phyloP scores from a whole-genome alignment of 2,797 vertebrate genomes.

The Manis crassicaudata region DNA sequence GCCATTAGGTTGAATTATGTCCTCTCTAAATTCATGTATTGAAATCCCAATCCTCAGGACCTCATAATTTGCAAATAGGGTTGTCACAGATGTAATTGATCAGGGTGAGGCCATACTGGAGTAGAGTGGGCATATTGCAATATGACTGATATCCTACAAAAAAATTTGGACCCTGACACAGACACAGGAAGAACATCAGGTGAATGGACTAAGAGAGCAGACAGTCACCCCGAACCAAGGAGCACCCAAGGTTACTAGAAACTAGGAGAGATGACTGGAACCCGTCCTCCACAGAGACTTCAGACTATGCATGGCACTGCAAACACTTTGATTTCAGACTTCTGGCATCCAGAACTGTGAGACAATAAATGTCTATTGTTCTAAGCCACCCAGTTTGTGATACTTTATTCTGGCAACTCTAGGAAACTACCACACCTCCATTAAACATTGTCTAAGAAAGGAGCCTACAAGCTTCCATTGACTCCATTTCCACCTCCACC shows the following conservation, averaged over 20 bases:
- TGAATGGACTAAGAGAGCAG: not conserved
- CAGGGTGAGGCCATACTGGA: not conserved
- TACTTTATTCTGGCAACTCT: not conserved
- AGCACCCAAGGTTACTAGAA: not conserved
- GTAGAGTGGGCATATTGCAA: not conserved
- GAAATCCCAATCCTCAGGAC: not conserved
- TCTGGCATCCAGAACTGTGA: not conserved
- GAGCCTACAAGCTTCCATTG: not conserved
- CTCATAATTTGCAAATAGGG: not conserved
- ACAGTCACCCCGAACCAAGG: not conserved
- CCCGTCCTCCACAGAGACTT: not conserved
- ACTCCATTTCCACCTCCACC: not conserved
- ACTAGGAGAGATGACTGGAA: not conserved
- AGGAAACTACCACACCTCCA: not conserved
- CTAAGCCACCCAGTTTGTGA: not conserved
- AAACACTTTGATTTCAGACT: not conserved
- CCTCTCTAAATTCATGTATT: not conserved
- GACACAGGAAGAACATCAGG: not conserved
- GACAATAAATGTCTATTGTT: not conserved
- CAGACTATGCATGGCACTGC: not conserved
- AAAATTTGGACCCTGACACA: not conserved
- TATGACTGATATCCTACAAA: not conserved
- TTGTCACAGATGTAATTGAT: not conserved
- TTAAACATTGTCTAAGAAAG: not conserved
- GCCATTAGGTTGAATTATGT: not conserved